Conservation (phyloP, 2,888 invertebrate species). For the Thysanoteuthis rhombus region DNA sequence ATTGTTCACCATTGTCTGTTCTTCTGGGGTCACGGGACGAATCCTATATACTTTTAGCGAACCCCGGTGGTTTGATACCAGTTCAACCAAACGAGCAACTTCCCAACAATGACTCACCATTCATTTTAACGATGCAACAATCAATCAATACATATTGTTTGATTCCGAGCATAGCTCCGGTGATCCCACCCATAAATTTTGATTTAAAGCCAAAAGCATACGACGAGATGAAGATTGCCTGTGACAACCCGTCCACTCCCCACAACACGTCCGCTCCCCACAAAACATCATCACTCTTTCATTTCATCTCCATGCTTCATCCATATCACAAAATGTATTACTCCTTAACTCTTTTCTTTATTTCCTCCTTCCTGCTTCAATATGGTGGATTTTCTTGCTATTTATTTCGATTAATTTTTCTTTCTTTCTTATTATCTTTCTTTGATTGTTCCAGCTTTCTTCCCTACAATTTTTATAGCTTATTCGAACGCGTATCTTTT, state of each 20-base stretch:
- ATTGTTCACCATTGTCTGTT: too few relatives aligned
- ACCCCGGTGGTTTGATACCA: neutral
- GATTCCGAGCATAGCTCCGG: neutral
- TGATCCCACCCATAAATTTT: neutral
- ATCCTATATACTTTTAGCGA: neutral
- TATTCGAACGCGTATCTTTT: too few relatives aligned
- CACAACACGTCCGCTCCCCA: neutral
- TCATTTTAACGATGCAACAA: neutral
- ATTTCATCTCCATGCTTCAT: neutral
- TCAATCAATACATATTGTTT: neutral
- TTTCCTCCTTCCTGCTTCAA: neutral
- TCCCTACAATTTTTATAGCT: neutral
- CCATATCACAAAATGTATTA: neutral
- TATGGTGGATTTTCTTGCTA: neutral
- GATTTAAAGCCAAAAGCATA: constrained; percentile 12
- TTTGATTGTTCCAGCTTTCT: neutral
- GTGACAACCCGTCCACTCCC: neutral
- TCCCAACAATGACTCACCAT: neutral
- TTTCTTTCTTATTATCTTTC: neutral
- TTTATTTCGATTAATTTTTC: neutral
- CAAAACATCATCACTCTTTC: neutral
- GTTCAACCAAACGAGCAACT: neutral
- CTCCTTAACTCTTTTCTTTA: neutral
- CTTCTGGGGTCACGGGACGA: too few relatives aligned
- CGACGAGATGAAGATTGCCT: neutral